phyloP scores from a whole-genome alignment of 2,888 invertebrate species.

The Carpatolechia fugitivella region DNA sequence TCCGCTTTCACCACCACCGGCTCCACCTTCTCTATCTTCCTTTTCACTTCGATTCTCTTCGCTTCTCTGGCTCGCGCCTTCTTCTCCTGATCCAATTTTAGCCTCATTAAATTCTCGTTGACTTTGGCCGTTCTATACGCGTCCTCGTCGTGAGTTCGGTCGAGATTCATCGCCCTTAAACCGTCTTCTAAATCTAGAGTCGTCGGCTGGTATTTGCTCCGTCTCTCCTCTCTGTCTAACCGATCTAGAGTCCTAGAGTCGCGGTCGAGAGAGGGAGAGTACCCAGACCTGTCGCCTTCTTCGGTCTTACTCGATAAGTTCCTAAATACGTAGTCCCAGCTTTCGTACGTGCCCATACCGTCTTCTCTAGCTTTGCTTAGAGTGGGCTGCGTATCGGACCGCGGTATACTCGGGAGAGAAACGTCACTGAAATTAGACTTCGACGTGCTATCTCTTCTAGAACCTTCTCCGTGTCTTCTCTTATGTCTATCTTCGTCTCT shows the following conservation, averaged over 20 bases:
- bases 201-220: constrained; percentile 70
- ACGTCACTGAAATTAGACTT: constrained; percentile 67
- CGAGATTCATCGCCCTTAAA: constrained; percentile 73
- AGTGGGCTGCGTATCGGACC: constrained; percentile 71
- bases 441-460: constrained; percentile 59
- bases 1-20: constrained; percentile 59
- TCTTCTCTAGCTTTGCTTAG: constrained; percentile 80
- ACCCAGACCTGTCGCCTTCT: constrained; percentile 83
- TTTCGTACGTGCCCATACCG: constrained; percentile 84
- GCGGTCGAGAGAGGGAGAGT: constrained; percentile 72
- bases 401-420: constrained; percentile 62
- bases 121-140: constrained; percentile 72
- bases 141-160: constrained; percentile 65
- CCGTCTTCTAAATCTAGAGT: constrained; percentile 79
- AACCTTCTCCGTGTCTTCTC: constrained; percentile 44
- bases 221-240: constrained; percentile 63
- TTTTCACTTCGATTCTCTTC: constrained; percentile 55
- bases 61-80: constrained; percentile 52
- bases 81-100: constrained; percentile 64
- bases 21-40: constrained; percentile 64
- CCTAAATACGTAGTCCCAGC: constrained; percentile 90
- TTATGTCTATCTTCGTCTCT: constrained; percentile 46
- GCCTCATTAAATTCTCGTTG: constrained; percentile 69
- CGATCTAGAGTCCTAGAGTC: constrained; percentile 69
- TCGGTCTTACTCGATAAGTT: constrained; percentile 87